Percentiles rank a stretch among this genome's conserved stretches.
These are phyloP conservation scores for Bettongia penicillata DNA, from an alignment of 2,113 vertebrate genomes.

Conservation along the genomic window DNA sequence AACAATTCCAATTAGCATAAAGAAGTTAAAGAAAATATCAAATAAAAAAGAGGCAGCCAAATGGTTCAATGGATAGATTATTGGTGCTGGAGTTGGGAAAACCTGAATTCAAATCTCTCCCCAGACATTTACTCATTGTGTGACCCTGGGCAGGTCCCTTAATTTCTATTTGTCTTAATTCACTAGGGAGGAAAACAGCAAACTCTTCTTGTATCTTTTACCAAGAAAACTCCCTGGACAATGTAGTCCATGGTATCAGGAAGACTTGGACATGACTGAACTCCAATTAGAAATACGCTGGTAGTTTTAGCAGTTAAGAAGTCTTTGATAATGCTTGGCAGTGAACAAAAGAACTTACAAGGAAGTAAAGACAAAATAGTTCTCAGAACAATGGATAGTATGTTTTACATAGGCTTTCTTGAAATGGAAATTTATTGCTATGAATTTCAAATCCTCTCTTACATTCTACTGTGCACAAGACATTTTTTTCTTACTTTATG, in stretches of 20 bases:
- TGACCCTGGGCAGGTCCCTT: background rate
- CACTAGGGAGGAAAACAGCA: background rate
- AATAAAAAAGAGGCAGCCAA: background rate
- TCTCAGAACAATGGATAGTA: too few species aligned
- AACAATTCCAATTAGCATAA: background rate
- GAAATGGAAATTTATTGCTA: too few species aligned
- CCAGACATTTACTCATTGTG: background rate
- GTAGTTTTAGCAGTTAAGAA: background rate
- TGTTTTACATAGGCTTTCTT: too few species aligned
- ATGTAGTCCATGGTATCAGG: background rate
- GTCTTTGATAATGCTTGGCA: too few species aligned
- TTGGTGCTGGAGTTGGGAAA: background rate
- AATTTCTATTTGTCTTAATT: background rate
- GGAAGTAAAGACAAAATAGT: too few species aligned
- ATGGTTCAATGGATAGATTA: background rate
- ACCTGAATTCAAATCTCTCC: background rate
- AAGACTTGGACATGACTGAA: background rate
- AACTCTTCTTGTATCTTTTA: background rate
- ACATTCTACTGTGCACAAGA: too few species aligned
- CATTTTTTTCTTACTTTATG: too few species aligned
- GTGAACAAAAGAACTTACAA: too few species aligned
- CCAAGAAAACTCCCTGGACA: background rate
- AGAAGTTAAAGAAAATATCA: background rate
- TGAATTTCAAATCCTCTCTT: too few species aligned
- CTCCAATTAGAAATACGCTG: background rate